Evolutionary conservation across 2,888 invertebrate species (phyloP).

Genomic region (Notocelia uddmanniana): DNA sequence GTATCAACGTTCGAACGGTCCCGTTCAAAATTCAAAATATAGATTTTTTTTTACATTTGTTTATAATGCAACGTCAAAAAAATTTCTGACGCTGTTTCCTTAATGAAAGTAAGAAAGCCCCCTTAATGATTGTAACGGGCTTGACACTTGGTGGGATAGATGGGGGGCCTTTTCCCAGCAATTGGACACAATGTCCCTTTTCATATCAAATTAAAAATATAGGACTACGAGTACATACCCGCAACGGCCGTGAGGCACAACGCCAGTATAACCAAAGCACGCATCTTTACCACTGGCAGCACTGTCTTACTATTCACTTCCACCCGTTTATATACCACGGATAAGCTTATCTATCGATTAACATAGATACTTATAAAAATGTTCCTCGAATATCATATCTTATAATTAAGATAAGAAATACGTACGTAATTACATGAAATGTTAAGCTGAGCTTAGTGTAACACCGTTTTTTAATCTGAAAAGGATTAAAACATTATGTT

Average conservation of each 20-base stretch:
- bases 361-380: background rate
- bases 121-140: too few relatives aligned
- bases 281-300: background rate
- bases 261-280: background rate
- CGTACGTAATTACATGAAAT: background rate
- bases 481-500: too few relatives aligned
- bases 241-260: constrained; percentile 1
- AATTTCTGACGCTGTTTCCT: too few relatives aligned
- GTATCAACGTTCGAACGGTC: too few relatives aligned
- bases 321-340: background rate
- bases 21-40: too few relatives aligned
- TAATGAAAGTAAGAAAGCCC: too few relatives aligned
- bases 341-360: background rate
- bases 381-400: background rate
- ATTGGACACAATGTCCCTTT: too few relatives aligned
- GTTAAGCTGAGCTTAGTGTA: background rate
- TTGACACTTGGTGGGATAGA: too few relatives aligned
- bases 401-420: constrained; percentile 1
- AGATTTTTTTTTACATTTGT: too few relatives aligned
- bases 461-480: too few relatives aligned
- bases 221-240: background rate
- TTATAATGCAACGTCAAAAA: too few relatives aligned
- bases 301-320: background rate
- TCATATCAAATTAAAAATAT: background rate
- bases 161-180: too few relatives aligned